Evolutionary conservation across 2,113 vertebrate genomes (phyloP).

Genomic region (Etia nguti): DNA sequence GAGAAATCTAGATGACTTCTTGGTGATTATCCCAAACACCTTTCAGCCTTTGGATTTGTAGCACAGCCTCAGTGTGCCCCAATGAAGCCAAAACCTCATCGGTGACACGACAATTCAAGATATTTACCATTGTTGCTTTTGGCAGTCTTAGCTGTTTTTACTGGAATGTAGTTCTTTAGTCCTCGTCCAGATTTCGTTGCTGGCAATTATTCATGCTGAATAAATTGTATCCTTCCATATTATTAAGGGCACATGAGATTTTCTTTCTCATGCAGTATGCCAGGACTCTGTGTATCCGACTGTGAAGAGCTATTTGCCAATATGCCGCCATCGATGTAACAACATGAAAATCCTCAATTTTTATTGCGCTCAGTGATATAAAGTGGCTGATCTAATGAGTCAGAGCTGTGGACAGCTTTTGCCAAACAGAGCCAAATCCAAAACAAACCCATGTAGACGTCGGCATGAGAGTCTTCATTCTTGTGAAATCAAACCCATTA

Average conservation of each 20-base stretch:
- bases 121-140: background rate
- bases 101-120: background rate
- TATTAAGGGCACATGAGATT: background rate
- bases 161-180: background rate
- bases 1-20: background rate
- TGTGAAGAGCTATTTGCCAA: conserved; percentile 1
- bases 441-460: conserved; percentile 23
- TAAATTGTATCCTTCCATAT: background rate
- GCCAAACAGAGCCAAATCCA: conserved; percentile 17
- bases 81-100: background rate
- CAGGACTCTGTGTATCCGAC: conserved; percentile 4
- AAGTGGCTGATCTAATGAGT: conserved; percentile 39
- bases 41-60: background rate
- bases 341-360: conserved; percentile 12
- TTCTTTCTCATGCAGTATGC: background rate
- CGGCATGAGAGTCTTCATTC: background rate
- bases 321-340: background rate
- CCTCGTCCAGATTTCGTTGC: background rate
- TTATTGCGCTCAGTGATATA: conserved; percentile 22
- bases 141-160: background rate
- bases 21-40: background rate
- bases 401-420: conserved; percentile 9
- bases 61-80: background rate
- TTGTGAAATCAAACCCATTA: conserved; percentile 49
- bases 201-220: background rate